Evolutionary conservation across 2,888 invertebrate species (phyloP), one percentile per base, ranked within the genome.

Genomic region (Polyploca ridens): DNA sequence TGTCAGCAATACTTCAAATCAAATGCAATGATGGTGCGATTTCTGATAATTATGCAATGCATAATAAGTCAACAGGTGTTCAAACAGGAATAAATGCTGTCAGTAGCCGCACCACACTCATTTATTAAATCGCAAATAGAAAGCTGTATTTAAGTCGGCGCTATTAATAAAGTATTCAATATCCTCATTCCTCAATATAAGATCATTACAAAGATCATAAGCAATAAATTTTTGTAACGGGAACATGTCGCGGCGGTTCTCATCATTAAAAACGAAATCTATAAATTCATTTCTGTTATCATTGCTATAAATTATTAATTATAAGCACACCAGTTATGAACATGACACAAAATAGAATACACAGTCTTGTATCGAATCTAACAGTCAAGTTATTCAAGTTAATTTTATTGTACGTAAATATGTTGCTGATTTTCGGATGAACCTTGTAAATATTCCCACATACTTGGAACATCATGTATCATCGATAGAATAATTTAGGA

Each of bases 61-160:
- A 33, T 57, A 62, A 49, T 63, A 61, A 66, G 62, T 67, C 64
- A 59, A 67, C 62, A 63, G 63, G 66, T 49, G 59, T 62, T n/a
- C n/a, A 46, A 35, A 64, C 74, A 65, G 70, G 65, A 67, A 73
- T 72, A 72, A 68, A 64, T 70, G 19, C 19, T 64, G 64, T 63
- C 65, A 63, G 69, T 60, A 66, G 61, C 63, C 62, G 63, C 64
- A 68, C 69, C 59, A 68, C 61, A 58, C 59, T 68, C 65, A 73
- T 77, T 73, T 74, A 70, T 80, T 66, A 69, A 58, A 71, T 66
- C 69, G 67, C 68, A 76, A 77, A 74, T 77, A 76, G 77, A 78
- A 75, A 77, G 77, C 67, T 16, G 54, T 54, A 54, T 54, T 3
- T 66, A 58, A n/a, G n/a, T n/a, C n/a, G n/a, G n/a, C n/a, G n/a